Evolutionary conservation across 2,797 vertebrate species (phyloP).

Genomic region (Enteromius anoplus): DNA sequence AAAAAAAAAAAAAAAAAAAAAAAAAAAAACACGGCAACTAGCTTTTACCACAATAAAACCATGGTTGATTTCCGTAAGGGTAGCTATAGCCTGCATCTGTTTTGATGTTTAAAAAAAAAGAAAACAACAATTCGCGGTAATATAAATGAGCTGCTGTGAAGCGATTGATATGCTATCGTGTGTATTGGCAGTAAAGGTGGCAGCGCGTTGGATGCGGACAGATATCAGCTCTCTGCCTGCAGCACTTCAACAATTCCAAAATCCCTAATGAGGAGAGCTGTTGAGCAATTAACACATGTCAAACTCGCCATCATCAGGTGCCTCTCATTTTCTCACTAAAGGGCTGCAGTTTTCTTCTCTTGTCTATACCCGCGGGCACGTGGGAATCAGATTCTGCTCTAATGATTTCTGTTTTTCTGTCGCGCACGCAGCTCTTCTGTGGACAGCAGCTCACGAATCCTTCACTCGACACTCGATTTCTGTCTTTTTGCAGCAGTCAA

Average conservation of each 20-base stretch:
- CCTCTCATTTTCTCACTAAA: constrained; percentile 92
- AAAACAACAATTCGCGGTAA: neutral
- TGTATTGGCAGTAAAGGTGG: neutral
- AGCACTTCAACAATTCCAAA: constrained; percentile 90
- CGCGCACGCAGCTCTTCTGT: constrained; percentile 85
- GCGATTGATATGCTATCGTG: neutral
- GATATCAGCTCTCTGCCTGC: constrained; percentile 82
- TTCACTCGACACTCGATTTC: constrained; percentile 79
- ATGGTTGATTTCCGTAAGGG: neutral
- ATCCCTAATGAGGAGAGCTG: constrained; percentile 96
- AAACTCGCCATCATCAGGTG: constrained; percentile 97
- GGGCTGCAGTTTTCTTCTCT: constrained; percentile 72
- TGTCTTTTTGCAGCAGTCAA: constrained; percentile 85
- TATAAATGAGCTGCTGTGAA: neutral
- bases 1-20: neutral
- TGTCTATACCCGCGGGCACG: constrained; percentile 78
- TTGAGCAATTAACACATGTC: constrained; percentile 96
- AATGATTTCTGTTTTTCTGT: constrained; percentile 71
- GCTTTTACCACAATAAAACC: neutral
- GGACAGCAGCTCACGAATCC: constrained; percentile 83
- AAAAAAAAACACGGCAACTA: neutral
- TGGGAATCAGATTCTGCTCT: constrained; percentile 85
- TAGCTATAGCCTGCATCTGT: neutral
- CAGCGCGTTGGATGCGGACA: constrained; percentile 72
- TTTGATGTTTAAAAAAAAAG: neutral